Evolutionary conservation across 2,797 vertebrate species (phyloP).

Genomic region (Hapalemur alaotrensis): DNA sequence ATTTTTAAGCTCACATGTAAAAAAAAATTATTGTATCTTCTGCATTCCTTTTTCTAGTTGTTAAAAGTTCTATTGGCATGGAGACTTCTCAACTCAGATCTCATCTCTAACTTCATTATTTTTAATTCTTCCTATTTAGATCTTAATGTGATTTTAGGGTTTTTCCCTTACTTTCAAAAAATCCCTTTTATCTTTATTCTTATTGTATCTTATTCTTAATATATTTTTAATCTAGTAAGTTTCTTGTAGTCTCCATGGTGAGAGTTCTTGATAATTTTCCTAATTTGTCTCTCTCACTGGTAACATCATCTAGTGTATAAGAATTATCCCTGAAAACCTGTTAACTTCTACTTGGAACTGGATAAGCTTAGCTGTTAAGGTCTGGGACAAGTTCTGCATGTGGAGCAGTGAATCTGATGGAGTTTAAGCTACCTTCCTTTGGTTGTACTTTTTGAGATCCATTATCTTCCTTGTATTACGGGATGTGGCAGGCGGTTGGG

Average conservation of each 20-base stretch:
- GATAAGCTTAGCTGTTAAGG: not conserved
- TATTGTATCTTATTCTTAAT: not conserved
- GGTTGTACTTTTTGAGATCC: not conserved
- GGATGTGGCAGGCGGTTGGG: not conserved
- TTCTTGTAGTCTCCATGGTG: not conserved
- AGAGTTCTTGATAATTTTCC: not conserved
- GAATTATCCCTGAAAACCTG: not conserved
- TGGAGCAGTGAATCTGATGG: not conserved
- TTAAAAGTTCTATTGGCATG: not conserved
- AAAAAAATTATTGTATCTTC: not conserved
- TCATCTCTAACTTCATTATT: not conserved
- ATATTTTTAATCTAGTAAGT: not conserved
- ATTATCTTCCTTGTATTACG: not conserved
- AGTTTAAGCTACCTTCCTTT: not conserved
- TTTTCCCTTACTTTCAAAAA: not conserved
- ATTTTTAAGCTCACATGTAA: not conserved
- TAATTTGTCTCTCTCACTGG: not conserved
- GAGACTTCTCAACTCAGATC: not conserved
- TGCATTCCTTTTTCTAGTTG: not conserved
- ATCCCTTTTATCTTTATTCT: not conserved
- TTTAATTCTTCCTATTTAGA: not conserved
- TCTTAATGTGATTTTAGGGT: not conserved
- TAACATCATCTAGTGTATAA: not conserved
- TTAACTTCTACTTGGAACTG: not conserved
- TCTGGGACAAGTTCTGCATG: not conserved